Evolutionary conservation across 2,113 vertebrate species (phyloP).

Genomic region (Litocranius walleri): DNA sequence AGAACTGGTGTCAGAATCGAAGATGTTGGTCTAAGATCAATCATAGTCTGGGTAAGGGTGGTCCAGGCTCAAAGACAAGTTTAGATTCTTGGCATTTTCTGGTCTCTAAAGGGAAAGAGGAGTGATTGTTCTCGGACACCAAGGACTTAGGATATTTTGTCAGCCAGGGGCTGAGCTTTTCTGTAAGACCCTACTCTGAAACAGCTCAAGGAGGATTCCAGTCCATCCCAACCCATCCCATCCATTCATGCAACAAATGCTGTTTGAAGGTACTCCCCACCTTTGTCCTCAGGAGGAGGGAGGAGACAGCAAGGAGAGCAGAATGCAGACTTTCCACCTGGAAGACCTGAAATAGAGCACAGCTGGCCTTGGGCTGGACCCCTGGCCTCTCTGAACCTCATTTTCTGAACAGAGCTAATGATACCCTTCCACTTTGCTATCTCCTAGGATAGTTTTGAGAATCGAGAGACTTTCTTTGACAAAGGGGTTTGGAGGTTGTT

Average conservation of each 20-base stretch:
- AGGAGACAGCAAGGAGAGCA: neutral
- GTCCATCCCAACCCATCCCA: neutral
- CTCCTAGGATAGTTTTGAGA: neutral
- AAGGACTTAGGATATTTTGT: neutral
- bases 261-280: neutral
- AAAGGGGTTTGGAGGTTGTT: slow-evolving; percentile 12
- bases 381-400: neutral
- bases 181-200: neutral
- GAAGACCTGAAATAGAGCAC: neutral
- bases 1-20: neutral
- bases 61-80: neutral
- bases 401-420: neutral
- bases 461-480: slow-evolving; percentile 11
- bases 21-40: neutral
- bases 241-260: neutral
- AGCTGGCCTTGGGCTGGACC: neutral
- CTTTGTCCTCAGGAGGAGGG: neutral
- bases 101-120: neutral
- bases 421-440: neutral
- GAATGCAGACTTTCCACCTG: neutral
- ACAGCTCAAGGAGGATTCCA: neutral
- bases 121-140: neutral
- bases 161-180: neutral
- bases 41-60: too few species aligned
- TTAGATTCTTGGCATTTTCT: neutral